phyloP scores from a whole-genome alignment of 2,888 invertebrate species.

The Enchytraeus crypticus region DNA sequence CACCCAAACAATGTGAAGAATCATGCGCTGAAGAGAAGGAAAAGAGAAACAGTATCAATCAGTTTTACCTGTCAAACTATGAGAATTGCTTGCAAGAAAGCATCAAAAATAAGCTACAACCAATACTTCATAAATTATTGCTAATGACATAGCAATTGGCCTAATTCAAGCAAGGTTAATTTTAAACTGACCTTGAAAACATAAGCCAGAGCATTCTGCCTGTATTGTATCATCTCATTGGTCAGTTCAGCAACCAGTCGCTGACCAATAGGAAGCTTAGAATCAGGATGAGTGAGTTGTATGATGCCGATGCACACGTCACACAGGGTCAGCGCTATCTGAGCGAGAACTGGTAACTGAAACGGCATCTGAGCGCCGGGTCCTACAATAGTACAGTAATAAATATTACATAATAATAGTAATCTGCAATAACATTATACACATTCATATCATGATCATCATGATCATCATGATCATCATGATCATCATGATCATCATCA shows the following conservation, averaged over 20 bases:
- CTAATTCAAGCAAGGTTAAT: neutral
- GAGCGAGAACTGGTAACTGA: constrained; percentile 63
- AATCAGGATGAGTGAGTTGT: constrained; percentile 75
- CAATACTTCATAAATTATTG: too few species aligned
- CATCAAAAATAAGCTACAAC: too few species aligned
- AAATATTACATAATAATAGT: too few species aligned
- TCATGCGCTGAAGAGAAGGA: too few species aligned
- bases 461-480: too few species aligned
- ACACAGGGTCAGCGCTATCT: constrained; percentile 64
- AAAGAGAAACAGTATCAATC: too few species aligned
- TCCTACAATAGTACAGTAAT: neutral
- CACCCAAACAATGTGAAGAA: too few species aligned
- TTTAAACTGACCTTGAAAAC: constrained; percentile 12
- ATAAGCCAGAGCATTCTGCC: neutral
- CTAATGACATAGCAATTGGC: neutral
- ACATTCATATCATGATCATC: too few species aligned
- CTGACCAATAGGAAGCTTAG: constrained; percentile 50
- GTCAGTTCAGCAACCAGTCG: neutral
- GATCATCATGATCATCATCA: too few species aligned
- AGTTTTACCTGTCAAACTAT: too few species aligned
- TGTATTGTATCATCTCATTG: neutral
- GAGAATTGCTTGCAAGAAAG: too few species aligned
- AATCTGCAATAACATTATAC: too few species aligned
- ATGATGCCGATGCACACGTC: constrained; percentile 75
- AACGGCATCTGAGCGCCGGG: constrained; percentile 56